Percentiles rank a stretch among this genome's conserved stretches.
Conservation (phyloP, 2,797 vertebrate genomes). For the Rhabdophis nuchalis region DNA sequence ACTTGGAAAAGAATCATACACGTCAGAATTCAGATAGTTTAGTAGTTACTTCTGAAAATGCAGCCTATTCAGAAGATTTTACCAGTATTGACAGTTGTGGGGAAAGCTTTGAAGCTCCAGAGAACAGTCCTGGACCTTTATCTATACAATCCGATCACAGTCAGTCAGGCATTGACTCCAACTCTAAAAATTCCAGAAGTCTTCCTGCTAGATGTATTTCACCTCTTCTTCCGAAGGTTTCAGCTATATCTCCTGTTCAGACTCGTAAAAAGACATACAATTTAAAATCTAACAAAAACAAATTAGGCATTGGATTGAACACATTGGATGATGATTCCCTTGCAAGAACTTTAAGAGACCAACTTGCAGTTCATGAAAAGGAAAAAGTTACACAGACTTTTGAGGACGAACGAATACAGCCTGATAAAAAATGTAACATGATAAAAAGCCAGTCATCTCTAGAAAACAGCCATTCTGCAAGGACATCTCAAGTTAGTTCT, state of each 20-base stretch:
- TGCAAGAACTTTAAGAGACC: constrained; percentile 19
- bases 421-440: constrained; percentile 31
- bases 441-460: constrained; percentile 46
- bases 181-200: constrained; percentile 62
- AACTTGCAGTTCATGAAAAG: constrained; percentile 16
- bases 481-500: constrained; percentile 65
- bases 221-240: constrained; percentile 72
- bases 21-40: constrained; percentile 69
- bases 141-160: constrained; percentile 47
- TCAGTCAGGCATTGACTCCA: constrained; percentile 22
- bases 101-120: constrained; percentile 55
- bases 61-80: constrained; percentile 80
- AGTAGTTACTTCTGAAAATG: constrained; percentile 60
- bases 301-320: constrained; percentile 58
- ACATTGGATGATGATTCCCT: constrained; percentile 48
- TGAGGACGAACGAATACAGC: constrained; percentile 26
- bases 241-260: constrained; percentile 70
- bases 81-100: constrained; percentile 72
- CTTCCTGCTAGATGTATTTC: constrained; percentile 43
- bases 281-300: constrained; percentile 58
- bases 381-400: constrained; percentile 4
- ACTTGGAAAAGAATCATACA: constrained; percentile 53
- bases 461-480: constrained; percentile 56
- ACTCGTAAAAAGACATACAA: constrained; percentile 63
- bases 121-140: constrained; percentile 65